Evolutionary conservation across 2,797 vertebrate genomes (phyloP).

Genomic region (Dendrocincla fuliginosa): DNA sequence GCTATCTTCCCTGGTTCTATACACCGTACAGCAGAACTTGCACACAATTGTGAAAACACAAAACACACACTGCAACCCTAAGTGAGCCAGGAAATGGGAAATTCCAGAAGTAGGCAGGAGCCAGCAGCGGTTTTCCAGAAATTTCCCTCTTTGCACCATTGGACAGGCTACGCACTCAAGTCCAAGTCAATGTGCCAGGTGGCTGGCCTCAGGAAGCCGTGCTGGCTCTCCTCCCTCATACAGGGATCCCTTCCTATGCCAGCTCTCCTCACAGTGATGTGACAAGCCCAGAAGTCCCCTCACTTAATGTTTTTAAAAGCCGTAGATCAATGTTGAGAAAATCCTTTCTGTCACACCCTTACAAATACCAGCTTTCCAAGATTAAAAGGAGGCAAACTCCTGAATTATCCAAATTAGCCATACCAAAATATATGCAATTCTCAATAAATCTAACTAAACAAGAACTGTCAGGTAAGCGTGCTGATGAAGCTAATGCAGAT

Average conservation of each 20-base stretch:
- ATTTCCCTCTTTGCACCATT: neutral
- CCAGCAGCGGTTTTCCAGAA: neutral
- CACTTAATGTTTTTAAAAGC: rapidly evolving
- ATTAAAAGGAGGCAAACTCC: neutral
- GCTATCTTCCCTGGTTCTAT: neutral
- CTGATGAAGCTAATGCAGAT: neutral
- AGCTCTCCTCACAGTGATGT: rapidly evolving
- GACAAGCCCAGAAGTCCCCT: neutral
- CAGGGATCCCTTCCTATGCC: neutral
- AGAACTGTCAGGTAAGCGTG: neutral
- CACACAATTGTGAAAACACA: neutral
- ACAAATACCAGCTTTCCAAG: neutral
- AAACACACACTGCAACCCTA: neutral
- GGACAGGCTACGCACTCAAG: rapidly evolving
- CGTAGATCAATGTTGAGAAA: neutral
- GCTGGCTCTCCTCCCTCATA: neutral
- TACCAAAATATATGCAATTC: neutral
- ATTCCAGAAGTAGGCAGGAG: neutral
- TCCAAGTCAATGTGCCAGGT: rapidly evolving
- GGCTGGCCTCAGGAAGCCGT: neutral
- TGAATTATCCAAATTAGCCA: neutral
- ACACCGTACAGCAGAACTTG: neutral
- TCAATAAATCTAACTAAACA: neutral
- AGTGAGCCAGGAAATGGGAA: neutral
- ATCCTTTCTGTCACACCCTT: neutral